Percentiles rank a stretch among this genome's conserved stretches.
These are phyloP conservation scores for Prosapia bicincta DNA, from an alignment of 2,888 invertebrate species.

Conservation along the genomic window DNA sequence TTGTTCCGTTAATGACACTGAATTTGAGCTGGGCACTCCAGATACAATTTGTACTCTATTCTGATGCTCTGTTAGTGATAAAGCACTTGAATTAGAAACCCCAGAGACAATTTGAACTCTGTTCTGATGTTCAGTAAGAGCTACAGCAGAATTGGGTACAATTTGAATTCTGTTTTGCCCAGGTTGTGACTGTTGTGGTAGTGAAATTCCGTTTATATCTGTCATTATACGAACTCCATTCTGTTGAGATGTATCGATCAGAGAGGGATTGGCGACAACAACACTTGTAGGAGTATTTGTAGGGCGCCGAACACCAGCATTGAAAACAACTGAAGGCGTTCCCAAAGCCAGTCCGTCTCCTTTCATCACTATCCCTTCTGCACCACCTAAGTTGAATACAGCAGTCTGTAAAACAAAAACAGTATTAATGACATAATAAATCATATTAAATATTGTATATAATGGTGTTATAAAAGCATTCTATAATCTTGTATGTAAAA, in stretches of 20 bases:
- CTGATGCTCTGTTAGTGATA: slow-evolving; percentile 32
- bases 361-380: slow-evolving; percentile 40
- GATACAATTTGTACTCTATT: slow-evolving; percentile 36
- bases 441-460: too few relatives aligned
- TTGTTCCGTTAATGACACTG: slow-evolving; percentile 33
- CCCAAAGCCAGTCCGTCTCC: slow-evolving; percentile 28
- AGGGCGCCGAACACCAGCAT: slow-evolving; percentile 24
- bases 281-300: slow-evolving; percentile 30
- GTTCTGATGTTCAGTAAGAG: slow-evolving; percentile 32
- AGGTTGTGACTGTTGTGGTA: slow-evolving; percentile 4
- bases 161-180: slow-evolving; percentile 10
- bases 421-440: neutral
- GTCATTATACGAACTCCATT: slow-evolving; percentile 40
- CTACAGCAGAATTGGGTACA: slow-evolving; percentile 27
- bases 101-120: slow-evolving; percentile 32
- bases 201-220: slow-evolving; percentile 37
- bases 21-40: slow-evolving; percentile 36
- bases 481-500: too few relatives aligned
- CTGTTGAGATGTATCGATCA: slow-evolving; percentile 35
- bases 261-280: slow-evolving; percentile 35
- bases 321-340: slow-evolving; percentile 34
- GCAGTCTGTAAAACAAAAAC: slow-evolving; percentile 37
- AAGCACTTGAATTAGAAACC: slow-evolving; percentile 36
- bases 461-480: too few relatives aligned
- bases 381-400: slow-evolving; percentile 38